phyloP scores from a whole-genome alignment of 2,113 vertebrate species.

The Leuciscus idus region DNA sequence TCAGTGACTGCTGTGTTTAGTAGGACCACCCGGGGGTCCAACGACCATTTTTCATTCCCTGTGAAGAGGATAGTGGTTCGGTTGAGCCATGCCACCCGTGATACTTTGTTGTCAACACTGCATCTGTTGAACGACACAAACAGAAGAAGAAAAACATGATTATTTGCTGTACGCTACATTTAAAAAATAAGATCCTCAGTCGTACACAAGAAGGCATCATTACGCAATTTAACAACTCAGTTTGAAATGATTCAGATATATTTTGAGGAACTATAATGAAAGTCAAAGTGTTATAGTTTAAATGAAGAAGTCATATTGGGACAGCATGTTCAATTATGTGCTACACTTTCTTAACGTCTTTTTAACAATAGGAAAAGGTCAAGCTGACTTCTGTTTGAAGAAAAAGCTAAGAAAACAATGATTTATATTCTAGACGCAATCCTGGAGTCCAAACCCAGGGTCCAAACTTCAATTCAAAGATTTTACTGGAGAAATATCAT shows the following conservation, averaged over 20 bases:
- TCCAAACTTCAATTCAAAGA: conserved; percentile 64
- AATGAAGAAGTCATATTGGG: neutral
- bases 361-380: neutral
- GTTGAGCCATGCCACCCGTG: conserved; percentile 95
- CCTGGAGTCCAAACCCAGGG: conserved; percentile 60
- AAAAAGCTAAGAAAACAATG: conserved; percentile 26
- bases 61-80: conserved; percentile 96
- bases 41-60: conserved; percentile 94
- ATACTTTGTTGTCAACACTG: conserved; percentile 92
- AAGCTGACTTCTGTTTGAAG: neutral
- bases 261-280: neutral
- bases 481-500: conserved; percentile 69
- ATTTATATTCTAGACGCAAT: conserved; percentile 68
- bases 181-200: neutral
- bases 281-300: neutral
- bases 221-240: neutral
- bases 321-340: neutral
- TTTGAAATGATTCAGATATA: neutral
- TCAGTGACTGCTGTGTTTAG: conserved; percentile 92
- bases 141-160: neutral
- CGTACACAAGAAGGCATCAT: too few species aligned
- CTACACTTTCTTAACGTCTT: neutral
- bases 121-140: conserved; percentile 77
- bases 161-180: neutral
- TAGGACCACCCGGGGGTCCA: conserved; percentile 92